Percentiles rank a stretch among this genome's conserved stretches.
These are phyloP conservation scores for Pseudopodoces humilis DNA, from an alignment of 2,113 vertebrate species.

Conservation along the genomic window DNA sequence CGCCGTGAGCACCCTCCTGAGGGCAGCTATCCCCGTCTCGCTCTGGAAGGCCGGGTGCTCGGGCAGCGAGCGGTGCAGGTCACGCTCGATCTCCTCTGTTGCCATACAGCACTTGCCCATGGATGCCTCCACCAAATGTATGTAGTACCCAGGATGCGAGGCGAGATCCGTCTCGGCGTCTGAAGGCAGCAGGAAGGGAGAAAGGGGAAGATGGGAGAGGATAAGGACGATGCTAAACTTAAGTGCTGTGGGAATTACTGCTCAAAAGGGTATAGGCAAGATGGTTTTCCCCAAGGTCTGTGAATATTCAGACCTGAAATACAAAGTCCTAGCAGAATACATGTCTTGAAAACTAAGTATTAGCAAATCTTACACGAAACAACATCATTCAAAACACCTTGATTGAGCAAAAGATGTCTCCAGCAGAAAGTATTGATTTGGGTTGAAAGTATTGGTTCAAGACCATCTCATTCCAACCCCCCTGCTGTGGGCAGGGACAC, in stretches of 20 bases:
- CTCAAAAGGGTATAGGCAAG: background rate
- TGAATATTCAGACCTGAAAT: background rate
- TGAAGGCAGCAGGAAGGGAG: conserved; percentile 40
- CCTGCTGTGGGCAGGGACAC: background rate
- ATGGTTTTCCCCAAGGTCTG: background rate
- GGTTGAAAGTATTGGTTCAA: background rate
- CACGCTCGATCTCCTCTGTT: conserved; percentile 93
- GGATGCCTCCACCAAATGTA: conserved; percentile 82
- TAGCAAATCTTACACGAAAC: background rate
- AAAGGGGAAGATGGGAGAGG: background rate
- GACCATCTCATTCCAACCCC: background rate
- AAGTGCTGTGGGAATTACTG: background rate
- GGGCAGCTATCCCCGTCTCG: conserved; percentile 86
- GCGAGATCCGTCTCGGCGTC: conserved; percentile 83
- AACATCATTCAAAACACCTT: background rate
- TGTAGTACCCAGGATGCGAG: conserved; percentile 84
- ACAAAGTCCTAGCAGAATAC: background rate
- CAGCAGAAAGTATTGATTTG: background rate
- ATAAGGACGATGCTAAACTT: background rate
- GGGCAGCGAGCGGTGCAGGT: conserved; percentile 93
- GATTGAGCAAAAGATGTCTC: background rate
- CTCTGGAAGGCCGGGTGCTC: conserved; percentile 97
- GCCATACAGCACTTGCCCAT: conserved; percentile 86
- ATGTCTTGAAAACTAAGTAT: background rate
- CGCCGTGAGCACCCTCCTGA: conserved; percentile 90